Evolutionary conservation across 1,140 invertebrate genomes (phyloP), one percentile per base, ranked within the genome.

Genomic region (Tachypleus tridentatus): DNA sequence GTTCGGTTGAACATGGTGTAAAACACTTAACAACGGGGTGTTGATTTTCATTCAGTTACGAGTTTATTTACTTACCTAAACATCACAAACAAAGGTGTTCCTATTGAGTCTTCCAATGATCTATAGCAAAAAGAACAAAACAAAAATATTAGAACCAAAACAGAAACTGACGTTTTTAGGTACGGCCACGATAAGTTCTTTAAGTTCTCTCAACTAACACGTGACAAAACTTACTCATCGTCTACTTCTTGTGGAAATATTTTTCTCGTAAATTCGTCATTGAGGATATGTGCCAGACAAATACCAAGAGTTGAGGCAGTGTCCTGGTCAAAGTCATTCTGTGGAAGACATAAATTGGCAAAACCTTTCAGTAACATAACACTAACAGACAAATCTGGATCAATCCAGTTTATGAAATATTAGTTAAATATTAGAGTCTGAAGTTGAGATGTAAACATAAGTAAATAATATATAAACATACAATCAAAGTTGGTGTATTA

Each of bases 51-150:
- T 29, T 29, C 29, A 29, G 29, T 29, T 29, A 29, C 29, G 29
- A 29, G 29, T 29, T 29, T 29, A 29, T 29, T 29, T 29, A 29
- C 29, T 29, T 70, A 78, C 76, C 77, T 82, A 75, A 89, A 88
- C 75, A 92, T 80, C 9, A 89, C 86, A 77, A 91, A 92, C 57
- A 92, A 73, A 50, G 89, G 88, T 57, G 84, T 85, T 68, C 85
- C 86, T 74, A 91, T 87, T 70, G 88, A 91, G 71, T 88, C 86
- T 70, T 84, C 82, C 49, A 88, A 73, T 7, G 61, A 64, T 51
- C 65, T 72, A 60, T 60, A 67, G 60, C 48, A 59, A 8, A 63
- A 47, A 62, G 51, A 64, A 47, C 53, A 48, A 62, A 10, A 52
- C 29, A 63, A 50, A 65, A 52, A 48, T 48, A 60, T 51, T 50